Conservation (phyloP, 2,888 invertebrate species). For the Leptura quadrifasciata region DNA sequence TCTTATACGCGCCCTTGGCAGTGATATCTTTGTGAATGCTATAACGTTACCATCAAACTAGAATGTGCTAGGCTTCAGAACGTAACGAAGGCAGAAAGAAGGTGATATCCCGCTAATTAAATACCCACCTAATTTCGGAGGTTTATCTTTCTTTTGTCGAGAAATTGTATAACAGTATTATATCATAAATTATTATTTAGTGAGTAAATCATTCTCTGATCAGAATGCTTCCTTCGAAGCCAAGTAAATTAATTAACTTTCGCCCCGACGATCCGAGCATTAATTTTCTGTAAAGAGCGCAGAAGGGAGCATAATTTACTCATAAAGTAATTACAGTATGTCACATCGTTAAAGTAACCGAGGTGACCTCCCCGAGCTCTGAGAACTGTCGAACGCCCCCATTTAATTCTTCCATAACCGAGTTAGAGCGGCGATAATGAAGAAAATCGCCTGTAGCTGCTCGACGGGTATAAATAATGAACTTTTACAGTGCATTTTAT, state of each 20-base stretch:
- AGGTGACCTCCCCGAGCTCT: constrained; percentile 29
- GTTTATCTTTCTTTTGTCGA: background rate
- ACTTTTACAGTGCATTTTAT: constrained; percentile 30
- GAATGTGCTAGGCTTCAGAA: too few relatives aligned
- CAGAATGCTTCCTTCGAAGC: constrained; percentile 24
- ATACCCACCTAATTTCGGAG: background rate
- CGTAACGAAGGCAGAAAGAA: background rate
- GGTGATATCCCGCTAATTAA: background rate
- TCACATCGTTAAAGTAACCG: constrained; percentile 35
- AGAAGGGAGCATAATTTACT: constrained; percentile 34
- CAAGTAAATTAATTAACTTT: constrained; percentile 32
- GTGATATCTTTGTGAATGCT: too few relatives aligned
- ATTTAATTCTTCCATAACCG: constrained; percentile 15
- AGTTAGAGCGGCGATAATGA: constrained; percentile 35
- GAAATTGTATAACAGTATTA: background rate
- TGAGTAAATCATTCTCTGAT: constrained; percentile 9
- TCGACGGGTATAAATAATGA: constrained; percentile 24
- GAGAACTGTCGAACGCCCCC: constrained; percentile 7
- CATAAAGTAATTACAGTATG: constrained; percentile 40
- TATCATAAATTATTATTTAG: constrained; percentile 11
- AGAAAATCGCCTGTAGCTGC: constrained; percentile 38
- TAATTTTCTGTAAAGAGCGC: constrained; percentile 30
- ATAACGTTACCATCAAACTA: too few relatives aligned
- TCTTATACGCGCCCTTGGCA: too few relatives aligned
- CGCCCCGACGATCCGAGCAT: constrained; percentile 12